Evolutionary conservation across 1,140 invertebrate genomes (phyloP), one percentile per base, ranked within the genome.

Genomic region (Aphidius gifuensis): DNA sequence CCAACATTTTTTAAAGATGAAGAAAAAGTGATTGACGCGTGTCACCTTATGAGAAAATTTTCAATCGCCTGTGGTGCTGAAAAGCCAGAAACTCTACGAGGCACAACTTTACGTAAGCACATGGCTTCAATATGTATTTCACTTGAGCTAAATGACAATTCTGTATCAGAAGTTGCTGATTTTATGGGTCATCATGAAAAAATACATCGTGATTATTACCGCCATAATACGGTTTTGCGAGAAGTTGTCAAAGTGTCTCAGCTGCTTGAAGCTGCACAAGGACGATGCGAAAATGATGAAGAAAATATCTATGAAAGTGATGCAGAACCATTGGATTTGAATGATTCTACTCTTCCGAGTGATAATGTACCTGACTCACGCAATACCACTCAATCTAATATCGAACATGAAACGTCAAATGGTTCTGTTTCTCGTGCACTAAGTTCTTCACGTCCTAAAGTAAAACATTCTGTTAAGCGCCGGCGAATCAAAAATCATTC

Each of bases 141-240:
- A 32, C 39, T 65, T 1, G 42, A 59, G 9, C 40, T 65, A 3
- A 42, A 43, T 6, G 56, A 62, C 7, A 53, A 51, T 49, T 46
- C 55, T 38, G 60, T 66, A 1, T 23, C 55, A n/a, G 64, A 65
- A 9, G 45, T 65, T 38, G 60, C 60, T 9, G 16, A 65, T n/a
- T 65, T 62, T 39, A 62, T 65, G 60, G 64, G 64, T 6, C 60
- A 65, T 51, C 54, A 46, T 4, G 60, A 61, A 8, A 61, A 65
- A 55, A 65, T 65, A n/a, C 67, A 67, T 54, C 53, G 58, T 38
- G 48, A 60, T 5, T 54, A 60, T 45, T 69, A 69, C 49, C 62
- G 67, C 6, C 60, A 65, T 38, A 59, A 65, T 3, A 54, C 57
- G 8, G 58, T 55, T 42, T 8, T 55, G 23, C 44, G 54, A 49